These are phyloP conservation scores for Biston betularia DNA, from an alignment of 2,888 invertebrate species.

Conservation along the genomic window DNA sequence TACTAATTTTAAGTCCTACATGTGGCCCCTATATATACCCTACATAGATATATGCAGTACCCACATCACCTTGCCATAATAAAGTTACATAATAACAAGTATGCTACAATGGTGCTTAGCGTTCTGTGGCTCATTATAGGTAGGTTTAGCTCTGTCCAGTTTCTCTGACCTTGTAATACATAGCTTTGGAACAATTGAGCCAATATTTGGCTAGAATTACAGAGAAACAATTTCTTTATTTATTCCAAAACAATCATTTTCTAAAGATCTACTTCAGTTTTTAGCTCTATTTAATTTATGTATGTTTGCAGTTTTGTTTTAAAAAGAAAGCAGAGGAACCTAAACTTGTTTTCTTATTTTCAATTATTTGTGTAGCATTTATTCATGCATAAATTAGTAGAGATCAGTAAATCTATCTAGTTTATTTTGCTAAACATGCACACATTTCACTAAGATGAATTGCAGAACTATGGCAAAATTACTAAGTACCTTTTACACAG, in stretches of 20 bases:
- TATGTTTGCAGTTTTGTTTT: too few species aligned
- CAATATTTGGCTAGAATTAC: constrained; percentile 7
- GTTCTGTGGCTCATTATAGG: neutral
- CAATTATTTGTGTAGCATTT: too few species aligned
- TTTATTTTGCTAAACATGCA: too few species aligned
- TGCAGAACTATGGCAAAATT: too few species aligned
- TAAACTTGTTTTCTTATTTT: too few species aligned
- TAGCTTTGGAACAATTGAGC: constrained; percentile 30
- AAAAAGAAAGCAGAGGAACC: too few species aligned
- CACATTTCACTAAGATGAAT: too few species aligned
- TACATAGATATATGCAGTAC: neutral
- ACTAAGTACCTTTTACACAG: too few species aligned
- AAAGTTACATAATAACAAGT: constrained; percentile 18
- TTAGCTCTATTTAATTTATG: neutral
- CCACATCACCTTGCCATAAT: constrained; percentile 2
- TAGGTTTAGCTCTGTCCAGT: constrained; percentile 26
- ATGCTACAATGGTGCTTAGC: constrained; percentile 10
- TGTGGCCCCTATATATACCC: too few species aligned
- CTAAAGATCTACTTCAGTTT: neutral
- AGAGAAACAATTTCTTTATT: neutral
- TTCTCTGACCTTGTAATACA: constrained; percentile 57
- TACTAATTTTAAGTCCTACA: constrained; percentile 2
- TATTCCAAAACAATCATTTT: neutral
- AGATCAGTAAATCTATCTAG: too few species aligned
- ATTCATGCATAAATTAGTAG: too few species aligned